Evolutionary conservation across 2,113 vertebrate genomes (phyloP), one percentile per base, ranked within the genome.

Genomic region (Anser cygnoides): DNA sequence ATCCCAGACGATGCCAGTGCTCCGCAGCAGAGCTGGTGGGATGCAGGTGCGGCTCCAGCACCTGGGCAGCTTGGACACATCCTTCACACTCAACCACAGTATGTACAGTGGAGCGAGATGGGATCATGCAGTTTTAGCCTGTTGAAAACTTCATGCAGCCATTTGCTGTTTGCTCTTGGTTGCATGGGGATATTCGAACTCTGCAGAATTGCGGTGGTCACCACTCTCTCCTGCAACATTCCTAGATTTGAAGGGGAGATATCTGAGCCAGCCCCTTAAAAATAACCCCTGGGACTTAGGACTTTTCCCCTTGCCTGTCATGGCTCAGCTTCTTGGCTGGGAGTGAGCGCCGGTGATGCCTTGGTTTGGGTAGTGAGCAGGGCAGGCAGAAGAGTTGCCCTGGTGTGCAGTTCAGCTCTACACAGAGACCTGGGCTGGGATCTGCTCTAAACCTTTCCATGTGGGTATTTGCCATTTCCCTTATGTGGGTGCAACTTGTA

Each of bases 1-100:
- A 95, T 99, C 99, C 6, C 99, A 99, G 98, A 99, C 99, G 0
- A 99, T 99, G 99, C 99, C 99, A 1, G 98, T 97, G 3, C 98
- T 99, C 86, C 98, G 99, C 81, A 99, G 98, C 93, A 98, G 99
- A 43, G 96, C 98, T 8, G 99, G 99, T 83, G 94, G 98, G 50
- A 97, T 99, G 97, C 99, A 99, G 94, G 98, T 98, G 44, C 98
- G 98, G 59, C 98, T 99, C 4, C 98, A 99, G 93, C 99, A 99
- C 93, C 98, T 99, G 72, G 97, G 98, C 96, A 99, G 98, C 94
- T 94, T 99, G 97, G 99, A 99, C 62, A 98, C 98, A 71, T 99
- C 99, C 28, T 98, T 99, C 96, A 99, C 99, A 0, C 98, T 99
- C 77, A 99, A 99, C 87, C 98, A 99, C 96, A 99, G 99, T 99